Base-by-base conservation (phyloP, 2,113 vertebrate species). In the Grantiella picta region DNA sequence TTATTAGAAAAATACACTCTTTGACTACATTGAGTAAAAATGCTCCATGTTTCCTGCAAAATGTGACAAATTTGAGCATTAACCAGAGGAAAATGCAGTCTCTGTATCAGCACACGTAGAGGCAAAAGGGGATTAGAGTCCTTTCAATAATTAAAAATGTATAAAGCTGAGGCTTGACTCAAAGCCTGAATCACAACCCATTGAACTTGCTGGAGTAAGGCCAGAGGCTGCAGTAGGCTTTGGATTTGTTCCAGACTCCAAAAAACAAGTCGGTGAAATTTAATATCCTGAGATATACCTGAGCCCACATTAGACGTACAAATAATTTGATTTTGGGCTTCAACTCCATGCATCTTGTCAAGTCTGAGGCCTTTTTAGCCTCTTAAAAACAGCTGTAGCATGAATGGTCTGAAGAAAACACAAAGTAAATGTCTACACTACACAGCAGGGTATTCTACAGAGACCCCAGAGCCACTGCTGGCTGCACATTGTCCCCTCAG, bases 111-210 rank as follows among this genome's bases (percentile, higher is more conserved):
- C 81, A 80, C 63, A 91, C 84, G 87, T 47, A n/a, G 78, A 91
- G 42, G 70, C 66, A 87, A 66, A 59, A 95, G 78, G 49, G 91
- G 84, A 97, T 95, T 96, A 95, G 66, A 85, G 59, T 70, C 81
- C 13, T 94, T 96, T 91, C 90, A 94, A 82, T 92, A 95, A 95
- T 72, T 65, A 87, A 92, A 96, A 96, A 92, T 76, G 63, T 91
- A 82, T 91, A 85, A 94, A 89, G 40, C 92, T 95, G 61, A 61
- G 42, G 12, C 87, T 91, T 82, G 50, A 87, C 78, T 96, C 93
- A 90, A 87, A 95, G 78, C 42, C 89, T 90, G 63, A 93, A 85
- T 86, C 75, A 80, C 70, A 93, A 94, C n/a, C 36, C 66, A 85
- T 82, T 95, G 91, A 94, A 91, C 59, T 87, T 70, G 19, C 75